These are phyloP conservation scores for Eulemur macaco DNA, from an alignment of 2,113 vertebrate genomes.

Conservation along the genomic window DNA sequence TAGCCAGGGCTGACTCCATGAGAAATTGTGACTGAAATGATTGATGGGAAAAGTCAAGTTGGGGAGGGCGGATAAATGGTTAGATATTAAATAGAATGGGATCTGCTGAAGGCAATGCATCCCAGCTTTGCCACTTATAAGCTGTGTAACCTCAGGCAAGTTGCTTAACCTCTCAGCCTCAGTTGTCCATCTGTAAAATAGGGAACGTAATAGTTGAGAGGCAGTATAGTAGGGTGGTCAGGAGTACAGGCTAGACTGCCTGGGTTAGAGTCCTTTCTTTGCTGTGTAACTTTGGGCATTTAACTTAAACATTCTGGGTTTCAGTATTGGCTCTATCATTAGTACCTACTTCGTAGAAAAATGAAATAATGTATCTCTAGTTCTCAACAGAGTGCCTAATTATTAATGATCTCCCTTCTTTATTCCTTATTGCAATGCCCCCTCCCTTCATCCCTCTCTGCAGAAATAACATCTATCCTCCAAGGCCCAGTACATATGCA, in stretches of 20 bases:
- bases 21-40: slow-evolving; percentile 6
- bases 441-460: neutral
- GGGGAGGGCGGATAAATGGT: neutral
- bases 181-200: slow-evolving; percentile 20
- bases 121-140: neutral
- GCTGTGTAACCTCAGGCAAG: neutral
- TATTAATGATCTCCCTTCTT: neutral
- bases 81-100: slow-evolving; percentile 26
- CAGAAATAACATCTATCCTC: neutral
- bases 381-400: neutral
- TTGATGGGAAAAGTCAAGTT: neutral
- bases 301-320: neutral
- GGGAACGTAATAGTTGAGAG: neutral
- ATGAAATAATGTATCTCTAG: neutral
- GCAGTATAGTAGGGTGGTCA: neutral
- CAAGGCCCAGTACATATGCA: neutral
- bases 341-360: neutral
- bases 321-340: neutral
- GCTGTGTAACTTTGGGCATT: neutral
- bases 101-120: neutral
- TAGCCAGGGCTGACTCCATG: neutral
- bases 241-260: neutral
- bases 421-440: neutral
- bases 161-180: neutral
- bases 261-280: slow-evolving; percentile 21